Evolutionary conservation across 2,797 vertebrate genomes (phyloP), one percentile per base, ranked within the genome.

Genomic region (Lepidocolaptes lacrymiger): DNA sequence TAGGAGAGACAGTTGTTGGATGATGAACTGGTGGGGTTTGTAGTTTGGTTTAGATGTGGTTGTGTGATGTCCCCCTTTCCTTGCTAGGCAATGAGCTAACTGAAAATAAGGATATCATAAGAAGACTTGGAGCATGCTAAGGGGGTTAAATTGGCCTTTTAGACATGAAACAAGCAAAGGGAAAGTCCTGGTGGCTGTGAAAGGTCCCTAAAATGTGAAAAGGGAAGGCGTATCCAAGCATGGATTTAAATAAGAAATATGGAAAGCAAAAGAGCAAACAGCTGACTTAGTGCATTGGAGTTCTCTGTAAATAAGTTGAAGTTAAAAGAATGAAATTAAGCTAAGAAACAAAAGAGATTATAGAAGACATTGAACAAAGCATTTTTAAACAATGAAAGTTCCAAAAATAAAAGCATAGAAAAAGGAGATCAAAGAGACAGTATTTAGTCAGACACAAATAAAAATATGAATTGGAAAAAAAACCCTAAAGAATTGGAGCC

Each of bases 301-400:
- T 66, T 52, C 17, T 77, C 68, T 80, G 23, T 56, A 88, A 77
- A 69, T 22, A 77, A 86, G 32, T 3, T 43, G 28, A 91, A 84
- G 84, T 75, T 82, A 66, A 91, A 94, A 64, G 54, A 94, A 82
- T 68, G 75, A 91, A 92, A 74, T 84, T 69, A 94, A 88, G 34
- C 36, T 62, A 67, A 84, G 77, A 90, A 88, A 83, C 51, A 74
- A 69, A 95, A 59, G 37, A 88, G 16, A 86, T 93, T 74, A 63
- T 28, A 67, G 36, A 91, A 92, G 54, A 74, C 77, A 77, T 19
- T 19, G n/a, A 88, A 63, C 34, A 51, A 88, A 88, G 67, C 67
- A 80, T 90, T 80, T 91, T 76, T 86, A 86, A 92, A 86, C 39
- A 80, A 80, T 73, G 44, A 46, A 81, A 61, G 43, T 76, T 72